These are phyloP conservation scores for Empis livida DNA, from an alignment of 2,888 invertebrate genomes.

Conservation along the genomic window DNA sequence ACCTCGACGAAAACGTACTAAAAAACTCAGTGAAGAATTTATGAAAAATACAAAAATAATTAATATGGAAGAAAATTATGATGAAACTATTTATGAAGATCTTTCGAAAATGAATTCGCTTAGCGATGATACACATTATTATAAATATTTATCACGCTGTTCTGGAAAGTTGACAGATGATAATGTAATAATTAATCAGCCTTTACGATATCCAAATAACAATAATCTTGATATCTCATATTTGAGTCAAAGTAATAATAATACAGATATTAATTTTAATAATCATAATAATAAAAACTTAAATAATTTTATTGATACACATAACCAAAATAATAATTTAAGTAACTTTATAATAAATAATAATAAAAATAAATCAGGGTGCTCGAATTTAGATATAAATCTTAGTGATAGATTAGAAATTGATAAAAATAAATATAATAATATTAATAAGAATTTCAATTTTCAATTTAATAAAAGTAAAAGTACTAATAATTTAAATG, in stretches of 20 bases:
- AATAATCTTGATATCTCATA: neutral
- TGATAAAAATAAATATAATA: slow-evolving; percentile 5
- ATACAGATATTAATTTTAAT: neutral
- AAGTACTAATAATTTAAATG: neutral
- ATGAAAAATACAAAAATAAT: neutral
- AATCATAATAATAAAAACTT: neutral
- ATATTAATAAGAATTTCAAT: slow-evolving; percentile 6
- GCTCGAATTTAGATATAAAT: slow-evolving; percentile 12
- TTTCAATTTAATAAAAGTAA: neutral
- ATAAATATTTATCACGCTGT: neutral
- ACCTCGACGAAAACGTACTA: neutral
- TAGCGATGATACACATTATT: neutral
- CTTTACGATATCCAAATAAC: neutral
- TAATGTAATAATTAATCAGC: neutral
- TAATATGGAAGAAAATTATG: neutral
- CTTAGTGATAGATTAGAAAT: slow-evolving; percentile 9
- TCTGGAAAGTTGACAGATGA: neutral
- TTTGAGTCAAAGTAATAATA: neutral
- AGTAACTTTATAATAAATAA: neutral
- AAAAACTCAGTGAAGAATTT: neutral
- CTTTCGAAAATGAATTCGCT: neutral
- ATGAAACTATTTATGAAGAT: neutral
- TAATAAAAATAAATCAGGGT: slow-evolving; percentile 13
- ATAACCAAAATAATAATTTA: neutral
- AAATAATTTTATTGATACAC: slow-evolving; percentile 4